Conservation (phyloP, 1,140 invertebrate genomes). For the Formica selysi region DNA sequence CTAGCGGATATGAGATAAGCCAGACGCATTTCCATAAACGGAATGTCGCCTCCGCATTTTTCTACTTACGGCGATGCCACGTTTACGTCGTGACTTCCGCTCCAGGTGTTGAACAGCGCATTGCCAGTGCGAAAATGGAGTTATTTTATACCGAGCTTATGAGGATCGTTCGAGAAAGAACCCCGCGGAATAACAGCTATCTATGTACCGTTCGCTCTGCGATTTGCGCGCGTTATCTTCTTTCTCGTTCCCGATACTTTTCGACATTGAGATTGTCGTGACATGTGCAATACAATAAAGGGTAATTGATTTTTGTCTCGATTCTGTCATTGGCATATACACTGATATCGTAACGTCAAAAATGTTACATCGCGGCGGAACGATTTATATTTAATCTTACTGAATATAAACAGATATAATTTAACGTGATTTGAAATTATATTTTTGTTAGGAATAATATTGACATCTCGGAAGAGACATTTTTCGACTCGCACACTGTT, state of each 20-base stretch:
- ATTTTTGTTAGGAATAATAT: slow-evolving; percentile 15
- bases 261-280: not conserved
- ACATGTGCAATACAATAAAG: slow-evolving; percentile 4
- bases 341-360: slow-evolving; percentile 15
- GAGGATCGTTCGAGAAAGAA: slow-evolving; percentile 67
- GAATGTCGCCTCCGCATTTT: slow-evolving; percentile 68
- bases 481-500: slow-evolving; percentile 16
- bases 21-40: slow-evolving; percentile 74
- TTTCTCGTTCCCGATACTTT: not conserved
- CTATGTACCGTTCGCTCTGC: slow-evolving; percentile 57
- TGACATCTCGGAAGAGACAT: not conserved
- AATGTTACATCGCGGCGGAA: not conserved
- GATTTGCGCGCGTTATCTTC: not conserved
- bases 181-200: slow-evolving; percentile 65
- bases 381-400: slow-evolving; percentile 26
- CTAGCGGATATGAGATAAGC: slow-evolving; percentile 73
- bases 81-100: slow-evolving; percentile 73
- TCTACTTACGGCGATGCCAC: slow-evolving; percentile 54
- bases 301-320: not conserved
- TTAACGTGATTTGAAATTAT: slow-evolving; percentile 22
- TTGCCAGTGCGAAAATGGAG: slow-evolving; percentile 73
- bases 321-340: not conserved
- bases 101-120: slow-evolving; percentile 71
- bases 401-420: slow-evolving; percentile 39
- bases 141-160: slow-evolving; percentile 74